Conservation (phyloP, 2,888 invertebrate genomes). For the Drosophila parthenogenetica region DNA sequence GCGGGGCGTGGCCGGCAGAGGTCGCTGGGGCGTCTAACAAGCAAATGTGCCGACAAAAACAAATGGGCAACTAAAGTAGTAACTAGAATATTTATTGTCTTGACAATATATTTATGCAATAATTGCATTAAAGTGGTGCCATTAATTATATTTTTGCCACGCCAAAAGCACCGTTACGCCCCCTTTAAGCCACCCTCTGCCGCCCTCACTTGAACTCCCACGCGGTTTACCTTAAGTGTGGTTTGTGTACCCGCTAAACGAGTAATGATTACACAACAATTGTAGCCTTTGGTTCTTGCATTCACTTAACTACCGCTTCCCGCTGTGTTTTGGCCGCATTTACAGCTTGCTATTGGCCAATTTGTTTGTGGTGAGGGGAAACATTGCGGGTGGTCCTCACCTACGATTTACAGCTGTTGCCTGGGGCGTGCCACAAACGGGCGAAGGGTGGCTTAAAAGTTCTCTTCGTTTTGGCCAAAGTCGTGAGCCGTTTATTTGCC, state of each 20-base stretch:
- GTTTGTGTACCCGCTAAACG: conserved; percentile 36
- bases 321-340: conserved; percentile 52
- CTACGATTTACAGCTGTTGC: conserved; percentile 8
- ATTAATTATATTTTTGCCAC: conserved; percentile 73
- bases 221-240: conserved; percentile 39
- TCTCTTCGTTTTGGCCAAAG: conserved; percentile 21
- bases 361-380: conserved; percentile 2
- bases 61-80: conserved; percentile 20
- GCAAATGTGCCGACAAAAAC: conserved; percentile 65
- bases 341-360: conserved; percentile 11
- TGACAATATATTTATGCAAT: conserved; percentile 77
- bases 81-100: conserved; percentile 67
- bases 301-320: conserved; percentile 20
- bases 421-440: conserved; percentile 15
- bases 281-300: conserved; percentile 20
- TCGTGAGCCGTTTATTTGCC: conserved; percentile 42
- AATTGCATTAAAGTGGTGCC: conserved; percentile 76
- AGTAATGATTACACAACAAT: conserved; percentile 37
- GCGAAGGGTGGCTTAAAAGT: background rate
- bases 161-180: conserved; percentile 20
- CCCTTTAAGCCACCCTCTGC: background rate
- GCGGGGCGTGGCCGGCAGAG: conserved; percentile 38
- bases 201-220: conserved; percentile 35
- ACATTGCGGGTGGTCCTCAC: conserved; percentile 6
- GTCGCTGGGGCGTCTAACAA: conserved; percentile 51